Base-by-base conservation (phyloP, 2,113 vertebrate species). In the Carassius carassius region DNA sequence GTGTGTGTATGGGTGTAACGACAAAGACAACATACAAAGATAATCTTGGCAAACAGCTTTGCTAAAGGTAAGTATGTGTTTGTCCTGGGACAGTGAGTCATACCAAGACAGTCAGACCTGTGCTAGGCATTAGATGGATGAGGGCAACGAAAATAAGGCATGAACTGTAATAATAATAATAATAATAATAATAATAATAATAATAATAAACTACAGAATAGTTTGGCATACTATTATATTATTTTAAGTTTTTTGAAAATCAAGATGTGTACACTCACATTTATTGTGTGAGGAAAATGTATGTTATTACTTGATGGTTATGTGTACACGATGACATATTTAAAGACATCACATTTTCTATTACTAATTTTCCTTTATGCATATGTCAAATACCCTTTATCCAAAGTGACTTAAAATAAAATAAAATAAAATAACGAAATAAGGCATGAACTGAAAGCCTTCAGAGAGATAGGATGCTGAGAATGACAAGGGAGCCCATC, bases 1-100 rank as follows among this genome's bases (percentile, higher is more conserved):
- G 35, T 41, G 6, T 6, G 6, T 41, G 37, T 6, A 6, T 41
- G 37, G 37, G 5, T 41, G 37, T 41, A 41, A 41, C 37, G 8
- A 29, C 29, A 29, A 29, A 29, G 29, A 29, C 29, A 29, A 29
- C 37, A 41, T 12, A 44, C 25, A 12, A 63, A 14, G 11, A 41
- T 11, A 56, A 56, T 56, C 5, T 5, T 19, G 69, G 21, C 4
- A 41, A 44, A 73, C 21, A n/a, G 19, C 12, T 75, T 75, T 16
- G 5, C 73, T 75, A 75, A 17, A 49, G 23, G 13, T 47, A 47
- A 47, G 12, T 70, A 13, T 75, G 47, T 51, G 16, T 5, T 51
- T 51, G 23, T 91, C 7, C 89, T 82, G 6, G 91, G 93, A 41
- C 89, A 95, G 81, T 87, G 88, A 17, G 62, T 90, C 89, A 92